phyloP scores from a whole-genome alignment of 2,888 invertebrate species.

The Heliconius sara region DNA sequence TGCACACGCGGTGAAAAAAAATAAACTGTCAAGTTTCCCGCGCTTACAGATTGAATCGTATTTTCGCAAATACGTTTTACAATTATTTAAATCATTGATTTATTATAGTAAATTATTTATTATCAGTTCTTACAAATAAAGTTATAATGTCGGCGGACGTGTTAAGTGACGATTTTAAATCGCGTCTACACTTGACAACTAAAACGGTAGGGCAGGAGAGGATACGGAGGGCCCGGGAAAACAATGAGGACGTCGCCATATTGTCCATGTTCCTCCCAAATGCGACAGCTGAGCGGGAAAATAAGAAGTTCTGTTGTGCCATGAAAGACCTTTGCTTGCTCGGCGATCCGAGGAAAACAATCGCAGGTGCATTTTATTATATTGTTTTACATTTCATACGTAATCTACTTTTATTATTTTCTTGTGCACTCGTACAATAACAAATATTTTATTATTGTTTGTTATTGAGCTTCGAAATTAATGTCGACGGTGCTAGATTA shows the following conservation, averaged over 20 bases:
- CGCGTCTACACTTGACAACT: slow-evolving; percentile 88
- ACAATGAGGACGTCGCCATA: slow-evolving; percentile 94
- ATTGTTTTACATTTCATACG: neutral
- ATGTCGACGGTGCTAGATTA: neutral
- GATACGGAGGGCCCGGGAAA: slow-evolving; percentile 90
- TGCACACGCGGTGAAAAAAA: slow-evolving; percentile 58
- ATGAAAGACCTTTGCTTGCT: slow-evolving; percentile 89
- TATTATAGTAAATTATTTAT: slow-evolving; percentile 1
- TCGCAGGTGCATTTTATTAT: slow-evolving; percentile 86
- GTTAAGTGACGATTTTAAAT: slow-evolving; percentile 90
- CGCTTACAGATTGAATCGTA: slow-evolving; percentile 40
- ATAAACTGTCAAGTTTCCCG: slow-evolving; percentile 51
- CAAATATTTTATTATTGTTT: neutral
- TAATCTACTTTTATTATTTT: neutral
- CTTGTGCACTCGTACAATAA: neutral
- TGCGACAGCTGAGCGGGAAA: slow-evolving; percentile 85
- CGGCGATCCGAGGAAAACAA: slow-evolving; percentile 90
- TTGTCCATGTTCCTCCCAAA: slow-evolving; percentile 92
- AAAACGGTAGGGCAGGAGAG: slow-evolving; percentile 93
- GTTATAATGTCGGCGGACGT: slow-evolving; percentile 89
- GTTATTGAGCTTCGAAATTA: neutral
- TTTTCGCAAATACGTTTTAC: neutral
- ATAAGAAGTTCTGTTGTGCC: slow-evolving; percentile 91
- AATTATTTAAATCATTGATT: neutral
- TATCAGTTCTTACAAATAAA: slow-evolving; percentile 19